phyloP scores from a whole-genome alignment of 2,888 invertebrate species.

The Spodoptera picta region DNA sequence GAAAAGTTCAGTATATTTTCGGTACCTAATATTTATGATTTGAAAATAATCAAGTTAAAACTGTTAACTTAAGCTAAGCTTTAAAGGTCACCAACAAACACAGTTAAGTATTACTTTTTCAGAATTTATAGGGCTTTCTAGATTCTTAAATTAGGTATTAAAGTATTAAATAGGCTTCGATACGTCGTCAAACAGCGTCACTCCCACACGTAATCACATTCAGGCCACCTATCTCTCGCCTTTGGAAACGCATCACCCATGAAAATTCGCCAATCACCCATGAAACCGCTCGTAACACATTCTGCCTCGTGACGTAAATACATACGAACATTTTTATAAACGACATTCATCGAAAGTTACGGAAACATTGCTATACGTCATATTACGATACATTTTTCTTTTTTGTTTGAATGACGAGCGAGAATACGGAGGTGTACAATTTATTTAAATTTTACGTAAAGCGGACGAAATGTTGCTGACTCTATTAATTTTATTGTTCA shows the following conservation, averaged over 20 bases:
- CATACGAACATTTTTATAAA: slow-evolving; percentile 27
- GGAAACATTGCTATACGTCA: slow-evolving; percentile 29
- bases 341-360: slow-evolving; percentile 29
- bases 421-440: slow-evolving; percentile 1
- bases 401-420: not conserved
- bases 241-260: slow-evolving; percentile 18
- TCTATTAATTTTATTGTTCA: no score
- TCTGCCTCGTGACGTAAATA: slow-evolving; percentile 22
- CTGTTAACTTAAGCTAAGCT: no score
- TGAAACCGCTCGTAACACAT: slow-evolving; percentile 18
- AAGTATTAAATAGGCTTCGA: no score
- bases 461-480: no score
- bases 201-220: slow-evolving; percentile 11
- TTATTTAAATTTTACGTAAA: no score
- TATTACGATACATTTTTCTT: slow-evolving; percentile 7
- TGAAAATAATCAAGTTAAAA: no score
- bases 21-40: no score
- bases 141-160: no score
- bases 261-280: slow-evolving; percentile 23
- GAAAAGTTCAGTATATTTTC: no score
- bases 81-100: no score
- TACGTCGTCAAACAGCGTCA: not conserved
- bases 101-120: no score
- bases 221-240: slow-evolving; percentile 10
- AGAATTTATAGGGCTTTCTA: no score